These are phyloP conservation scores for Mycalesis mineus DNA, from an alignment of 2,888 invertebrate genomes.

Conservation along the genomic window DNA sequence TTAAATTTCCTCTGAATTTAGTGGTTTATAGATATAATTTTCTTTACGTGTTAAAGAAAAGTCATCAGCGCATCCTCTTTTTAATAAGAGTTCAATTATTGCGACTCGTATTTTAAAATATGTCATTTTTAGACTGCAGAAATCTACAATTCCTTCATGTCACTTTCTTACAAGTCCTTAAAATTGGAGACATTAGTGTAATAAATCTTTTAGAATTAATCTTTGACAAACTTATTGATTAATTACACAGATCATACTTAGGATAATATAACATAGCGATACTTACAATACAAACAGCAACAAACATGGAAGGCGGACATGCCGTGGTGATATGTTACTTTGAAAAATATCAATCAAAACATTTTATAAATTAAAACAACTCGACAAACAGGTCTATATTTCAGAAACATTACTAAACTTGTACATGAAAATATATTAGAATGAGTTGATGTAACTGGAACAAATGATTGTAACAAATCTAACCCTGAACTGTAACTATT, in stretches of 20 bases:
- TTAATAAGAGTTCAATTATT: too few species aligned
- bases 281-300: conserved; percentile 17
- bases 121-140: too few species aligned
- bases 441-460: neutral
- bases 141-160: too few species aligned
- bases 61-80: too few species aligned
- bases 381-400: neutral
- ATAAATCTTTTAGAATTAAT: neutral
- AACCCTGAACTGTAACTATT: neutral
- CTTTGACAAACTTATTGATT: neutral
- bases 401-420: neutral
- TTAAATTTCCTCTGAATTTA: too few species aligned
- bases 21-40: too few species aligned
- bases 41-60: too few species aligned
- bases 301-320: conserved; percentile 20
- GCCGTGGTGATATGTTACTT: conserved; percentile 4
- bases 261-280: neutral
- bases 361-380: neutral
- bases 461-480: neutral
- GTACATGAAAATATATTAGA: neutral
- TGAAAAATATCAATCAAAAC: conserved; percentile 6
- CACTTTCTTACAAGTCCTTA: too few species aligned
- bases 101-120: too few species aligned
- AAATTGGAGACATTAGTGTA: too few species aligned
- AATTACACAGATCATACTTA: neutral